Evolutionary conservation across 2,113 vertebrate species (phyloP), one percentile per base, ranked within the genome.

Genomic region (Reinhardtius hippoglossoides): DNA sequence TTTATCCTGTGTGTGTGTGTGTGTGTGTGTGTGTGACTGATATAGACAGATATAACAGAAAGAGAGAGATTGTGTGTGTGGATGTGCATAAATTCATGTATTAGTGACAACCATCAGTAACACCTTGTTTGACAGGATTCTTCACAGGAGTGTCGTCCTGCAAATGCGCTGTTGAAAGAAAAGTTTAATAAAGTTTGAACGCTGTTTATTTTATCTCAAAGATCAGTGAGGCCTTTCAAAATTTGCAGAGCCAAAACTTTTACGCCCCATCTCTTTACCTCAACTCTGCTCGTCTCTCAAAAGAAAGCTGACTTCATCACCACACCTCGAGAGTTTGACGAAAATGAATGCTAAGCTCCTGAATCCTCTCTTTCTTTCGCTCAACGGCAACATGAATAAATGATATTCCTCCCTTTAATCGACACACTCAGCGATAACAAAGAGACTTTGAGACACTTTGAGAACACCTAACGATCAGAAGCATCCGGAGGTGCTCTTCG

Each of bases 381-480:
- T 86, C 87, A 87, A 88, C 85, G 77, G 89, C 81, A 78, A 68
- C 84, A 92, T 95, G 88, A 94, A 94, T 95, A 94, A 94, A 93
- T 94, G 85, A 94, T 93, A 86, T 67, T 67, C 69, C 72, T 78
- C 79, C 82, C 86, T 91, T 93, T 92, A 93, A 93, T 94, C 83
- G 90, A 86, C 84, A 72, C 67, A 55, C 83, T 91, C 89, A 75
- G 86, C 79, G 55, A 84, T 90, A 91, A 92, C 92, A 94, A 93
- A 94, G 89, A 92, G 84, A 86, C 85, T 90, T 83, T 72, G 81
- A 89, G 91, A 95, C 93, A 92, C 92, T 94, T 94, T 94, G 93
- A 94, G 90, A 92, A 94, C 91, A 89, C 84, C 88, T 88, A 91
- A 91, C 87, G 86, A 93, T 93, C 88, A 91, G 80, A 88, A 84